phyloP scores from a whole-genome alignment of 2,888 invertebrate genomes.

The Urechis unicinctus region DNA sequence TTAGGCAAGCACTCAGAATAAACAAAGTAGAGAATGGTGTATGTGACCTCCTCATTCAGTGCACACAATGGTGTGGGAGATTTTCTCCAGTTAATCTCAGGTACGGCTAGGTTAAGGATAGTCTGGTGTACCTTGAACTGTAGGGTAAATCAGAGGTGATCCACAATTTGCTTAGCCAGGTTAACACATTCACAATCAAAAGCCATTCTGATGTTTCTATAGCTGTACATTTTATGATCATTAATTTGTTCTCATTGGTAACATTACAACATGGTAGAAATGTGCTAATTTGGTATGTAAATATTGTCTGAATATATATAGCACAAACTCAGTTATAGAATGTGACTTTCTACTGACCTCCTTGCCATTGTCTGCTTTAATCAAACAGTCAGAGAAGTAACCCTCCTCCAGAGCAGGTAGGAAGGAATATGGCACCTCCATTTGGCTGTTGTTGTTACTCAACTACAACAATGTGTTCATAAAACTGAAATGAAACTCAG shows the following conservation, averaged over 20 bases:
- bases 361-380: conserved; percentile 56
- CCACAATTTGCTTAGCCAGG: background rate
- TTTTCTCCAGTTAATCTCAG: conserved; percentile 56
- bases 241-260: no score
- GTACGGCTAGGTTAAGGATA: conserved; percentile 57
- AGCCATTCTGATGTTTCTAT: no score
- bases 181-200: background rate
- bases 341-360: conserved; percentile 45
- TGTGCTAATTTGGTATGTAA: no score
- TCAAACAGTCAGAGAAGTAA: conserved; percentile 60
- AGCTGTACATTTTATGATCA: no score
- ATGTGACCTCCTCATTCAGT: conserved; percentile 60
- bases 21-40: conserved; percentile 60
- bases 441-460: conserved; percentile 32
- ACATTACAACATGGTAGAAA: no score
- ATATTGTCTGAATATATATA: no score
- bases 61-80: conserved; percentile 53
- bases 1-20: conserved; percentile 63
- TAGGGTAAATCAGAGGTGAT: conserved; percentile 5
- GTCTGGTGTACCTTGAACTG: conserved; percentile 55
- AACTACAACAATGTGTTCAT: conserved; percentile 30
- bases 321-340: no score
- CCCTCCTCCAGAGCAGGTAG: conserved; percentile 62
- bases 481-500: background rate
- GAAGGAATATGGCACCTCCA: conserved; percentile 59